Base-by-base conservation (phyloP, 2,113 vertebrate genomes). In the Sphaerodactylus townsendi region DNA sequence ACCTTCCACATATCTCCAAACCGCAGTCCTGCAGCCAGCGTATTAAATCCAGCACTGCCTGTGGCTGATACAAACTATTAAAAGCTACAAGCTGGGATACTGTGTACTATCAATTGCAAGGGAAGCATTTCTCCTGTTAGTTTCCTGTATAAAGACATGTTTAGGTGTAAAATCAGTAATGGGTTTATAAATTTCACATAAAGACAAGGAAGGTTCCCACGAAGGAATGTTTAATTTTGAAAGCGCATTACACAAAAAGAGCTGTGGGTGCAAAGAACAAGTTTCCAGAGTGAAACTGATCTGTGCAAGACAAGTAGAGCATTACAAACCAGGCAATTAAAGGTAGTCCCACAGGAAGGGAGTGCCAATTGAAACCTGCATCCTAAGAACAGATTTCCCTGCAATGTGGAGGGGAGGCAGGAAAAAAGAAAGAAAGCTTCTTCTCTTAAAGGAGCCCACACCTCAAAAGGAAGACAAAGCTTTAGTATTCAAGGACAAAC, bases 241-340 rank as follows among this genome's bases (percentile, higher is more conserved):
- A 86, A 74, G 46, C n/a, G 44, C 14, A 59, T 82, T 50, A 19
- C 33, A 65, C 69, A 71, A 77, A 88, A 81, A 62, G 33, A 87
- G 3, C 3, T 77, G 48, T 65, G 65, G 8, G 50, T 48, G 84
- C 48, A 83, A 62, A 23, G 71, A 88, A 41, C 15, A 65, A 46
- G 73, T 84, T 89, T 86, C 30, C 68, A 79, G 56, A 46, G 72
- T 81, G 72, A 88, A 90, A 79, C 15, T 71, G 59, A 79, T 68
- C 69, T 76, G 15, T 84, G 76, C 35, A 79, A 81, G 50, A 76
- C 56, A 72, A 79, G 30, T 17, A 79, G 48, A 79, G 65, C 19
- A 83, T 70, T 74, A 79, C 50, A 75, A 84, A 86, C 44, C 5
- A 48, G 77, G 81, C 80, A 84, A 76, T 87, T 77, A 86, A 37